Evolutionary conservation across 2,888 invertebrate genomes (phyloP).

Genomic region (Colostygia pectinataria): DNA sequence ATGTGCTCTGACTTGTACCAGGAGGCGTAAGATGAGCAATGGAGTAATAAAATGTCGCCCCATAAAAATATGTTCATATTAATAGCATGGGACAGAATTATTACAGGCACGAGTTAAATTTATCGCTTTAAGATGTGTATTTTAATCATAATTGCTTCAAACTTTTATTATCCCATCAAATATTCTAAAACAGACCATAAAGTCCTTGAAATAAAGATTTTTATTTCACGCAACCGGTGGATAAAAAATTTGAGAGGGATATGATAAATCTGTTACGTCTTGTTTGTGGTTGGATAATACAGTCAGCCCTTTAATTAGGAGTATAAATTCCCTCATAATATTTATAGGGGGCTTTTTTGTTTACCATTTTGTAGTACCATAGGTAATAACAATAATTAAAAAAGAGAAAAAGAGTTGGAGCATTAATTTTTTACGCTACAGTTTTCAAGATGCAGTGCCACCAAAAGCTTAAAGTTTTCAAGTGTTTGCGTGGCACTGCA

Average conservation of each 20-base stretch:
- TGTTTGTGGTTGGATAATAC: slow-evolving; percentile 38
- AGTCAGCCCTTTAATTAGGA: slow-evolving; percentile 37
- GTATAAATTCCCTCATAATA: slow-evolving; percentile 25
- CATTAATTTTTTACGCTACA: too few species aligned
- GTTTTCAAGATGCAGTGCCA: too few species aligned
- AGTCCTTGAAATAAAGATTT: slow-evolving; percentile 13
- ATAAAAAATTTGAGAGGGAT: slow-evolving; percentile 23
- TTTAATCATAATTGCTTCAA: slow-evolving; percentile 33
- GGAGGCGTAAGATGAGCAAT: slow-evolving; percentile 44
- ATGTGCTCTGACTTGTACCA: slow-evolving; percentile 42
- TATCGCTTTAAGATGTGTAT: slow-evolving; percentile 44
- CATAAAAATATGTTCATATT: slow-evolving; percentile 58
- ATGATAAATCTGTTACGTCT: slow-evolving; percentile 40
- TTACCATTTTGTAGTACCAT: not conserved
- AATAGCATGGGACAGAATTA: slow-evolving; percentile 52
- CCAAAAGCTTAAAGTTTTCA: too few species aligned
- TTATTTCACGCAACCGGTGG: slow-evolving; percentile 1
- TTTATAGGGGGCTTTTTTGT: slow-evolving; percentile 5
- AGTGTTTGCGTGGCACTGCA: too few species aligned
- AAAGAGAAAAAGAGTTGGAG: too few species aligned
- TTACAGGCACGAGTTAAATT: slow-evolving; percentile 50
- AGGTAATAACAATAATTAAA: too few species aligned
- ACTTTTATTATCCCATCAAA: slow-evolving; percentile 9
- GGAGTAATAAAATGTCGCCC: slow-evolving; percentile 55
- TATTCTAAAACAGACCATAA: slow-evolving; percentile 14